A percentile compares a stretch with the other conserved stretches of the same genome.
These are phyloP conservation scores for Abramis brama DNA, from an alignment of 2,113 vertebrate genomes.

Conservation along the genomic window DNA sequence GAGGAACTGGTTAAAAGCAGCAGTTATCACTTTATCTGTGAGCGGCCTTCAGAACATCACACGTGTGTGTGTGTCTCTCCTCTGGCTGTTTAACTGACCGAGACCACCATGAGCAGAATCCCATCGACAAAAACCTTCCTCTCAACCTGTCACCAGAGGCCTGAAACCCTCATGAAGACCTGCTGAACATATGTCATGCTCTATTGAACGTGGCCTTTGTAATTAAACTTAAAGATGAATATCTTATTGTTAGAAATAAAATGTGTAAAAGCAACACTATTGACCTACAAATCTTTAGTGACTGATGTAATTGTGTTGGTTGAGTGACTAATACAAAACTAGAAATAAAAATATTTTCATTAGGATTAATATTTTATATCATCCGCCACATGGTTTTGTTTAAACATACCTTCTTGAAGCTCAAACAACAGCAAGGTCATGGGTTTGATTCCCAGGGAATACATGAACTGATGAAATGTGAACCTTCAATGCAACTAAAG, in stretches of 20 bases:
- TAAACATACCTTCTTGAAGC: neutral
- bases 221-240: slow-evolving; percentile 1
- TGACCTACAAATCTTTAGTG: neutral
- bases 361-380: no score
- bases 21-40: slow-evolving; percentile 46
- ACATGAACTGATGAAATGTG: neutral
- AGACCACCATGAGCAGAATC: slow-evolving; percentile 29
- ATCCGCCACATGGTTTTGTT: neutral
- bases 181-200: slow-evolving; percentile 10
- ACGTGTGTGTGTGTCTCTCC: neutral
- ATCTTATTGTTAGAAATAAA: slow-evolving; percentile 3
- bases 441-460: neutral
- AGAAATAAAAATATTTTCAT: neutral
- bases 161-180: neutral
- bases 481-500: neutral
- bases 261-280: neutral
- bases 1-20: slow-evolving; percentile 6
- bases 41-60: slow-evolving; percentile 39
- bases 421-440: neutral
- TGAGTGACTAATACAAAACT: neutral
- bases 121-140: slow-evolving; percentile 22
- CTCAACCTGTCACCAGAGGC: slow-evolving; percentile 17
- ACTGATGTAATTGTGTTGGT: neutral
- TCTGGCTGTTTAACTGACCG: slow-evolving; percentile 48
- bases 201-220: neutral